Evolutionary conservation across 2,888 invertebrate genomes (phyloP).

Genomic region (Hypena proboscidalis): DNA sequence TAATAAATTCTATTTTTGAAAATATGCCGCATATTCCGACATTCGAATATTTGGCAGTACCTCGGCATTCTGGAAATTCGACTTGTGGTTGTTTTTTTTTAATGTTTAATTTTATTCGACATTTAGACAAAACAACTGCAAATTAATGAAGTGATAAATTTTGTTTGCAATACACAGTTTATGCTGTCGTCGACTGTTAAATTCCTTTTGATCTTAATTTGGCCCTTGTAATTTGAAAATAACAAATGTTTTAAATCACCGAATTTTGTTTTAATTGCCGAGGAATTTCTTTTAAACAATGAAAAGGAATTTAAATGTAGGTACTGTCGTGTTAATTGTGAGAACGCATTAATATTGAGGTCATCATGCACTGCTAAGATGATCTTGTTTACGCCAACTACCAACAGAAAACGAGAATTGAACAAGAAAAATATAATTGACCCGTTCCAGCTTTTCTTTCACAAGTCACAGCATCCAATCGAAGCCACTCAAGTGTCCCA

Average conservation of each 20-base stretch:
- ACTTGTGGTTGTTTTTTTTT: conserved; percentile 23
- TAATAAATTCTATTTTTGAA: conserved; percentile 43
- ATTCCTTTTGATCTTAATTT: conserved; percentile 30
- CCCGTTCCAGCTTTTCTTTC: conserved; percentile 31
- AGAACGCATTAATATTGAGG: neutral
- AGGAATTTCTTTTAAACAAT: neutral
- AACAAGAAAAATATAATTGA: conserved; percentile 27
- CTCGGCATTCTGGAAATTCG: conserved; percentile 39
- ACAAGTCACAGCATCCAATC: conserved; percentile 31
- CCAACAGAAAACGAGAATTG: neutral
- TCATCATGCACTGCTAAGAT: neutral
- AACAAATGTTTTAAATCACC: conserved; percentile 23
- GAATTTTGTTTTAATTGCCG: conserved; percentile 3
- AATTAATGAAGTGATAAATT: conserved; percentile 37
- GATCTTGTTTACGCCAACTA: neutral
- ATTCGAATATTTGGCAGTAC: conserved; percentile 46
- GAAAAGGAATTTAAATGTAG: no score
- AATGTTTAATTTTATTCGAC: conserved; percentile 28
- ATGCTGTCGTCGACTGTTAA: conserved; percentile 24
- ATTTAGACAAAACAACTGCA: conserved; percentile 42
- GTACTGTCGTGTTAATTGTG: neutral
- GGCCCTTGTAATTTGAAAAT: conserved; percentile 22
- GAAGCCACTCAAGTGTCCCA: conserved; percentile 58
- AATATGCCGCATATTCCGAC: conserved; percentile 33
- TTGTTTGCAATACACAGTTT: conserved; percentile 13